Percentiles rank a stretch among this genome's conserved stretches.
Evolutionary conservation across 1,140 invertebrate species (phyloP).

Genomic region (Trachymyrmex cornetzi): DNA sequence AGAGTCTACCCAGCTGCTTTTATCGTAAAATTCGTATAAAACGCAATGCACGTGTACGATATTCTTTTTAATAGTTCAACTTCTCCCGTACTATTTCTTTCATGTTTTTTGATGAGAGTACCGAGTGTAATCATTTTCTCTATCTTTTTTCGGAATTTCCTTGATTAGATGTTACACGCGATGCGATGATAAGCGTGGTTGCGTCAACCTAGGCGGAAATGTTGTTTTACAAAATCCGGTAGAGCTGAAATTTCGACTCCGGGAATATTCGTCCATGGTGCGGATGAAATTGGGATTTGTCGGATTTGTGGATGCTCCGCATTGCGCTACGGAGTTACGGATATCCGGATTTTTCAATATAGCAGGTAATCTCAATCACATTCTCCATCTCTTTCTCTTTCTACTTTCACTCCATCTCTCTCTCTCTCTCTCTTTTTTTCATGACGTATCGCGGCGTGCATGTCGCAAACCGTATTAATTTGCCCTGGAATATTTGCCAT

Average conservation of each 20-base stretch:
- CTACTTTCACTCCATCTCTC: not conserved
- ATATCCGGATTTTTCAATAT: constrained; percentile 61
- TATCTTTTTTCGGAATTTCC: not conserved
- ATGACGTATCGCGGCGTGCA: constrained; percentile 12
- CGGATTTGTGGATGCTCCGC: constrained; percentile 52
- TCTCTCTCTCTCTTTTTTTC: not conserved
- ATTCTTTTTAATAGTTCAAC: constrained; percentile 48
- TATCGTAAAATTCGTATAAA: constrained; percentile 1
- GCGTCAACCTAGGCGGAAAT: constrained; percentile 36
- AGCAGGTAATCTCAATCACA: constrained; percentile 54
- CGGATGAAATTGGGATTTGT: constrained; percentile 61
- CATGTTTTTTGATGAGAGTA: not conserved
- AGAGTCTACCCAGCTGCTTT: constrained; percentile 17
- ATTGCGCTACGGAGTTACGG: constrained; percentile 48
- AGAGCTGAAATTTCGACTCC: constrained; percentile 46
- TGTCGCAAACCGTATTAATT: constrained; percentile 38
- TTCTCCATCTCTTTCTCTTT: not conserved
- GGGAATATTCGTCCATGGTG: constrained; percentile 46
- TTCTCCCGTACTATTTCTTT: not conserved
- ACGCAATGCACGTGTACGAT: not conserved
- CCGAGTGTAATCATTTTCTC: not conserved
- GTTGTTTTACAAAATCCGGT: constrained; percentile 50
- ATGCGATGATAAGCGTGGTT: constrained; percentile 18
- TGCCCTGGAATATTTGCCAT: constrained; percentile 51
- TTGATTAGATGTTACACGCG: constrained; percentile 14